Evolutionary conservation across 2,797 vertebrate species (phyloP), one percentile per base, ranked within the genome.

Genomic region (Limnodromus scolopaceus): DNA sequence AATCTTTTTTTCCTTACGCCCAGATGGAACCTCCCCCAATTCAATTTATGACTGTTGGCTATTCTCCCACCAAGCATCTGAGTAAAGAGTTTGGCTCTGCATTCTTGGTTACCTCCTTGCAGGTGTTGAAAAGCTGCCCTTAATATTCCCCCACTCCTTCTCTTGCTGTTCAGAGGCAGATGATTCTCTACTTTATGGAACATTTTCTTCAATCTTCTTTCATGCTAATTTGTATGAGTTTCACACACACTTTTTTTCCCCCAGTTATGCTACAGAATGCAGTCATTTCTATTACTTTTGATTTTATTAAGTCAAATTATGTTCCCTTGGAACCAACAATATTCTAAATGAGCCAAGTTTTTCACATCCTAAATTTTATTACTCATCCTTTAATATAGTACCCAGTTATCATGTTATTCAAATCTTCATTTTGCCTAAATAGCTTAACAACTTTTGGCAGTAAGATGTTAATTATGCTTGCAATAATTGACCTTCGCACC

Each of bases 401-500:
- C 65, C 80, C 89, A 43, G 60, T 93, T 90, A 83, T 65, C 57
- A 54, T 32, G n/a, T 69, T 93, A 90, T 91, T 91, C 54, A 74
- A 48, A 61, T 82, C 39, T 79, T 89, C 64, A 46, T 90, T 95
- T 91, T 86, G 13, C 74, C 74, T 91, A 71, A 87, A 75, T 77
- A 45, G n/a, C 81, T 86, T 91, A 87, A 96, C 48, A 89, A 27
- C 53, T 96, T 82, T 81, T 94, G 92, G 45, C 92, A 74, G 63
- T 46, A 61, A 86, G 36, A 57, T 87, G 19, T 85, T 97, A 96
- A 97, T 93, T 96, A 93, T 51, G 19, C 64, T 76, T 92, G 91
- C 65, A 91, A 49, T 87, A 93, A 92, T 92, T 94, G 94, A 95
- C 88, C 93, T 95, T 65, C 4, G 11, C 76, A 78, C 69, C 66